These are phyloP conservation scores for Crax fasciolata DNA, from an alignment of 2,797 vertebrate genomes.

Conservation along the genomic window DNA sequence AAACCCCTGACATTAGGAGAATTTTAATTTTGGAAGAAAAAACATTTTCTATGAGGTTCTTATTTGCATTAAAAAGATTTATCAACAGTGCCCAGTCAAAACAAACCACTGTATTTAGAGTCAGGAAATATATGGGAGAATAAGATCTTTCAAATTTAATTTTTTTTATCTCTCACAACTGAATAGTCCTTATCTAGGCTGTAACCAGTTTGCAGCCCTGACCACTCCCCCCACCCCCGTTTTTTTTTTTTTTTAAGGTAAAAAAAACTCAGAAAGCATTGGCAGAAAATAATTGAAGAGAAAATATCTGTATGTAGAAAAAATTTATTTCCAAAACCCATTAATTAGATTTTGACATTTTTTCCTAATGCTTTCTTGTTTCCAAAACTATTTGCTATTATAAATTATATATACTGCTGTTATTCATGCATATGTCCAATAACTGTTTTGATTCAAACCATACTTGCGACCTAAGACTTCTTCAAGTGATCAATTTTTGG, in stretches of 20 bases:
- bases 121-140: not conserved
- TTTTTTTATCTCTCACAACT: not conserved
- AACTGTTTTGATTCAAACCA: not conserved
- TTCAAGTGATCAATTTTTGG: not conserved
- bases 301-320: not conserved
- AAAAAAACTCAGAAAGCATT: not conserved
- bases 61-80: not conserved
- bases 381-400: not conserved
- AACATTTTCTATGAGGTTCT: not conserved
- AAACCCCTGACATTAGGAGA: not conserved
- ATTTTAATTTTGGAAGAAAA: not conserved
- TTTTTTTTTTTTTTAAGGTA: not conserved
- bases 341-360: not conserved
- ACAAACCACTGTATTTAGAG: not conserved
- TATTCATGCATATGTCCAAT: not conserved
- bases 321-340: not conserved
- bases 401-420: not conserved
- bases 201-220: not conserved
- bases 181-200: not conserved
- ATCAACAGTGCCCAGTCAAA: not conserved
- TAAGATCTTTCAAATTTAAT: not conserved
- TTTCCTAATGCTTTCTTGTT: not conserved
- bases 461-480: not conserved
- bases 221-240: fast-evolving
- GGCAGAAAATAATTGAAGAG: not conserved